A percentile compares a stretch with the other conserved stretches of the same genome.
phyloP scores from a whole-genome alignment of 1,140 invertebrate species.

The Sycophila sp. region DNA sequence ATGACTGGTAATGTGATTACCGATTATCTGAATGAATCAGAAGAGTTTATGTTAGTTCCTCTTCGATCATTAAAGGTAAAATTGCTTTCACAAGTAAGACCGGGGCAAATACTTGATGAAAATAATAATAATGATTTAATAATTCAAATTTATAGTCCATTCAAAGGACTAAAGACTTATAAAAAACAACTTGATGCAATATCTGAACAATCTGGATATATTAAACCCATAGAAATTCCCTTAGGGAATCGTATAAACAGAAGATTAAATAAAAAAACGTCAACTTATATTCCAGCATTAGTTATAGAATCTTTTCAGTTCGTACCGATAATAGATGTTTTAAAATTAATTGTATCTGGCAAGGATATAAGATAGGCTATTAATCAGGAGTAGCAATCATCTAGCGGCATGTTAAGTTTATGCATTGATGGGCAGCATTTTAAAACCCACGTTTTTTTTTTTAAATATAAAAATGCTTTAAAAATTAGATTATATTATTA shows the following conservation, averaged over 20 bases:
- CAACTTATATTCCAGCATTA: neutral
- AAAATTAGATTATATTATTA: constrained; percentile 42
- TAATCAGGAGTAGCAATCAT: constrained; percentile 5
- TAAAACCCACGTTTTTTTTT: constrained; percentile 33
- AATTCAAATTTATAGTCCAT: too few species aligned
- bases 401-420: constrained; percentile 10
- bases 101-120: too few species aligned
- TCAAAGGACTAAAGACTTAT: too few species aligned
- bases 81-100: too few species aligned
- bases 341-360: constrained; percentile 27
- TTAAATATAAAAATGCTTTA: constrained; percentile 33
- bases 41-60: too few species aligned
- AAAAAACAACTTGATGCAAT: too few species aligned
- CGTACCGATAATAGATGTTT: constrained; percentile 31
- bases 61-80: too few species aligned
- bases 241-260: neutral
- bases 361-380: constrained; percentile 19
- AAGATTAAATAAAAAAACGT: neutral
- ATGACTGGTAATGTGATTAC: too few species aligned
- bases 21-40: too few species aligned
- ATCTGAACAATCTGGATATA: neutral
- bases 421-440: constrained; percentile 37
- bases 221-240: neutral
- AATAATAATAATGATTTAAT: too few species aligned
- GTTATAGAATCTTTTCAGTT: constrained; percentile 39